Percentiles rank a stretch among this genome's conserved stretches.
These are phyloP conservation scores for Sebastes oblongus DNA, from an alignment of 2,797 vertebrate genomes.

Conservation along the genomic window DNA sequence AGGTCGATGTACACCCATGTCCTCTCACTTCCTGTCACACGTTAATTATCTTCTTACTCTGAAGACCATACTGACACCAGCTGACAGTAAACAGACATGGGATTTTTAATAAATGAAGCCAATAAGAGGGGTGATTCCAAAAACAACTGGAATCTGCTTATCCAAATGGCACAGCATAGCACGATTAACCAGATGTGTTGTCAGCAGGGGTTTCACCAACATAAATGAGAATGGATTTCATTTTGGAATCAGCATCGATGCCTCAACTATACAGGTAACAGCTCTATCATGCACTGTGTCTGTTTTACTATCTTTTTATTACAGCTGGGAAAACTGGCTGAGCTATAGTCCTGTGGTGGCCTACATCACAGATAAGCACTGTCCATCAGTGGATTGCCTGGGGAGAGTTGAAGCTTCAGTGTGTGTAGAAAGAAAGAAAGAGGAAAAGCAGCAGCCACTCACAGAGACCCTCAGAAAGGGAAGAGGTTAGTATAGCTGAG, in stretches of 20 bases:
- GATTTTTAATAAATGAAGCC: not conserved
- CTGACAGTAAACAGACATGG: not conserved
- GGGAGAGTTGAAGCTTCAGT: conserved; percentile 5
- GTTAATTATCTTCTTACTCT: not conserved
- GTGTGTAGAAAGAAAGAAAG: not conserved
- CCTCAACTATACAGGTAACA: not conserved
- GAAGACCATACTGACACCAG: not conserved
- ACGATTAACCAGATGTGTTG: not conserved
- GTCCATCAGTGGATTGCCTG: conserved; percentile 23
- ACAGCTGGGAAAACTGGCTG: not conserved
- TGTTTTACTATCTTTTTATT: not conserved
- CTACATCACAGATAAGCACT: conserved; percentile 22
- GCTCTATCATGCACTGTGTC: not conserved
- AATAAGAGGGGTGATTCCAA: not conserved
- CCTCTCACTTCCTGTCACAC: not conserved
- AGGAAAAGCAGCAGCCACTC: not conserved
- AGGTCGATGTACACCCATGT: not conserved
- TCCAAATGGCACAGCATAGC: not conserved
- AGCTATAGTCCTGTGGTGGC: not conserved
- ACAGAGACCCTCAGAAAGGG: not conserved
- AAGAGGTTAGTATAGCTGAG: not conserved
- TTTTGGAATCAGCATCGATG: not conserved
- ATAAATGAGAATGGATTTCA: not conserved
- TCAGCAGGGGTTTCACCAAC: not conserved
- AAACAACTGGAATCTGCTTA: not conserved